Evolutionary conservation across 2,797 vertebrate genomes (phyloP).

Genomic region (Lepidocolaptes lacrymiger): DNA sequence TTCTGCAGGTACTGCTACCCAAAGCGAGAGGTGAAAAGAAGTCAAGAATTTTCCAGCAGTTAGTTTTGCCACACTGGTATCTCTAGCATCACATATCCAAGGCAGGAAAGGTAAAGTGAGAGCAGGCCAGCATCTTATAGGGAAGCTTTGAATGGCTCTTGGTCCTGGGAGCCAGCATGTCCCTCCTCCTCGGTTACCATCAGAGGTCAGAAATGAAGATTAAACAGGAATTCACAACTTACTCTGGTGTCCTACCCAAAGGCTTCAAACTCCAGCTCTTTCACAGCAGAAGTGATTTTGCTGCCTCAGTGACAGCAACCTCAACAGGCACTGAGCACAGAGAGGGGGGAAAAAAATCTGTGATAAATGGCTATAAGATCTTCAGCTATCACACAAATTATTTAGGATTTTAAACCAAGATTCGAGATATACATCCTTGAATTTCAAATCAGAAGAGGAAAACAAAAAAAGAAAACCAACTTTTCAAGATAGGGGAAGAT

Average conservation of each 20-base stretch:
- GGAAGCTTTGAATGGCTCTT: background rate
- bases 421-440: background rate
- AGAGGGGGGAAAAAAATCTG: rapidly evolving
- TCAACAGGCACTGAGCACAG: background rate
- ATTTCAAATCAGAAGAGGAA: background rate
- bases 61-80: background rate
- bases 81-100: background rate
- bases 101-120: background rate
- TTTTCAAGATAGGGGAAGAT: background rate
- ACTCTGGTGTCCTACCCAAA: background rate
- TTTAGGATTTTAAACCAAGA: background rate
- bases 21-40: background rate
- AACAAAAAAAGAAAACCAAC: rapidly evolving
- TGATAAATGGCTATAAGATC: background rate
- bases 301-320: background rate
- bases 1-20: background rate
- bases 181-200: background rate
- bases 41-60: background rate
- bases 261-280: background rate
- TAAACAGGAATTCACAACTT: constrained; percentile 8
- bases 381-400: background rate
- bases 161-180: rapidly evolving
- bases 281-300: background rate
- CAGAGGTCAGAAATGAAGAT: background rate
- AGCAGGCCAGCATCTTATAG: background rate